These are phyloP conservation scores for Rattus norvegicus DNA, from an alignment of 2,113 vertebrate genomes.

Conservation along the genomic window GRCr8 NC_086026.1:77887501-77888000, in stretches of 20 bases:
- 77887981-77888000: conserved; percentile 73
- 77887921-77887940: conserved; percentile 62
- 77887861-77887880: conserved; percentile 54
- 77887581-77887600: neutral
- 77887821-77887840: neutral
- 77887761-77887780: conserved; percentile 39
- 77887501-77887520: neutral
- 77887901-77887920: conserved; percentile 61
- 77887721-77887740: neutral
- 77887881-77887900: conserved; percentile 68
- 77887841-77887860: conserved; percentile 62
- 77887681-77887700: neutral
- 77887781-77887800: conserved; percentile 10
- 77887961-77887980: conserved; percentile 72
- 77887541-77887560: neutral
- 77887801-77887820: neutral
- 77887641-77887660: neutral
- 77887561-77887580: neutral
- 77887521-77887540: neutral
- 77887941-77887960: conserved; percentile 48
- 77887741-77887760: conserved; percentile 61
- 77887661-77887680: neutral
- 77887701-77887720: neutral
- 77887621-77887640: neutral
- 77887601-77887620: neutral